These are phyloP conservation scores for Cheirogaleus major DNA, from an alignment of 2,797 vertebrate genomes.

Conservation along the genomic window DNA sequence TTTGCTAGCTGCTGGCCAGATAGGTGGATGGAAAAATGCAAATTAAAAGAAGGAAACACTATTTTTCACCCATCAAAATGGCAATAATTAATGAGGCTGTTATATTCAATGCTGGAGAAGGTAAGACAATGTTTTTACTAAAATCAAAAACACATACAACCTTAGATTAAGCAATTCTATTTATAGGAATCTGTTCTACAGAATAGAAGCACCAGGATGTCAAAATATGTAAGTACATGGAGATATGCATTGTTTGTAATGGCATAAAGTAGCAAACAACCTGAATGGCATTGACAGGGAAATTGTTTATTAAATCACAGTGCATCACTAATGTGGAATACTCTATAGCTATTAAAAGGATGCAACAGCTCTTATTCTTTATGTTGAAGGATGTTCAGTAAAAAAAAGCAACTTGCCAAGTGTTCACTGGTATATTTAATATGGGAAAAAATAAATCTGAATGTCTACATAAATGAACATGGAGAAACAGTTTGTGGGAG, in stretches of 20 bases:
- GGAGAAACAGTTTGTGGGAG: neutral
- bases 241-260: neutral
- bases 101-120: neutral
- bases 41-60: neutral
- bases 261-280: neutral
- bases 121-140: constrained; percentile 28
- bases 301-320: neutral
- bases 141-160: constrained; percentile 28
- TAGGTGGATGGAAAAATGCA: neutral
- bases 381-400: neutral
- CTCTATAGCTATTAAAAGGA: neutral
- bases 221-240: neutral
- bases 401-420: neutral
- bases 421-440: neutral
- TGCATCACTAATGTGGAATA: neutral
- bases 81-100: neutral
- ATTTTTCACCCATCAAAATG: neutral
- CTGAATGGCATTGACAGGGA: neutral
- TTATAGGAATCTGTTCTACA: neutral
- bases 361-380: neutral
- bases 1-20: neutral
- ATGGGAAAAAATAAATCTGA: neutral
- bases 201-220: neutral
- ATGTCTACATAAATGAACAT: neutral
- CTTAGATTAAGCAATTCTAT: neutral